Evolutionary conservation across 1,140 invertebrate species (phyloP), one percentile per base, ranked within the genome.

Genomic region (Callitettix versicolor): DNA sequence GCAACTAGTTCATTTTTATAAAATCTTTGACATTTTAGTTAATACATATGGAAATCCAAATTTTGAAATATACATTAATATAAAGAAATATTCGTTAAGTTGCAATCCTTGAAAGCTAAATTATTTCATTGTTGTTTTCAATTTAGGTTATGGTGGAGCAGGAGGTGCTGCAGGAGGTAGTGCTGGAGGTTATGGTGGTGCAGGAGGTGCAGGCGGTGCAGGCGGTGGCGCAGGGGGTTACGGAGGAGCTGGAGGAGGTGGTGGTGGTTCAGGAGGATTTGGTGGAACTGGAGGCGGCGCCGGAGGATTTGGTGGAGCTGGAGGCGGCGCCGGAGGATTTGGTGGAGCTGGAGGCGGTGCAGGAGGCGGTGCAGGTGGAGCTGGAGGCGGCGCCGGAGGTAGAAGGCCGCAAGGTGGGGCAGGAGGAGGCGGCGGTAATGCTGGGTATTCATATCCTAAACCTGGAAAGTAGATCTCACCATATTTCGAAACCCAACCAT

Each of bases 391-490:
- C 20, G 15, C 43, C 4, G 43, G 43, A 20, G 43, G 41, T n/a
- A 18, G 41, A 9, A n/a, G 12, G 12, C 18, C 41, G 6, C 12
- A 18, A 5, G 21, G 22, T n/a, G 43, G 43, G 5, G 47, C 21
- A 18, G 48, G 30, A n/a, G 48, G 30, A 14, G 21, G 33, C 21
- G 48, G 48, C 2, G 48, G 48, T 3, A 17, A 17, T 36, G 36
- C 12, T 30, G 48, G 48, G 3, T 51, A 51, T 30, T 36, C 34
- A 18, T 51, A 51, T 20, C 48, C 48, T n/a, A 17, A 14, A 38
- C 48, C 48, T 12, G 48, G 48, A 1, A 44, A 44, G 20, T 44
- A 44, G 22, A 18, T 12, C n/a, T 41, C 18, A 41, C 14, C 18
- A 9, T 41, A 5, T 41, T 15, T 41, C 18, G 14, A 41, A 15